Evolutionary conservation across 2,888 invertebrate genomes (phyloP).

Genomic region (Odontocolon sp.): DNA sequence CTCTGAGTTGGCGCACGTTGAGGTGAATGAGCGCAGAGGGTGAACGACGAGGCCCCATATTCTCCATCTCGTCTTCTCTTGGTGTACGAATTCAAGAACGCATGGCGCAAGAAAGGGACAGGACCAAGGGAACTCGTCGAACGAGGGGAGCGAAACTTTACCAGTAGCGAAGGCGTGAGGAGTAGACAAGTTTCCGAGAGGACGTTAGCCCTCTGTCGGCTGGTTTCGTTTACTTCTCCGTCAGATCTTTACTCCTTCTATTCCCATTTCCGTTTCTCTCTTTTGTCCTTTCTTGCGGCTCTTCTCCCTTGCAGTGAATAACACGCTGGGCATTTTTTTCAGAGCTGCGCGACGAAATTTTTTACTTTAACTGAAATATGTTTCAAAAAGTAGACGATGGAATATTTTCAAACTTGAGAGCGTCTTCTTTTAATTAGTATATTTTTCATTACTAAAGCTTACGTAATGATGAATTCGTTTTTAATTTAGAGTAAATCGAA

Average conservation of each 20-base stretch:
- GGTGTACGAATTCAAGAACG: background rate
- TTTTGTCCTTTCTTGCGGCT: conserved; percentile 31
- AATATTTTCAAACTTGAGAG: too few relatives aligned
- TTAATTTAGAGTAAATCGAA: too few relatives aligned
- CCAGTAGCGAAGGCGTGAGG: conserved; percentile 20
- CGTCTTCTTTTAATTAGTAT: too few relatives aligned
- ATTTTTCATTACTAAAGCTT: too few relatives aligned
- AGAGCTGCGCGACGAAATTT: too few relatives aligned
- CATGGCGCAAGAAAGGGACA: conserved; percentile 22
- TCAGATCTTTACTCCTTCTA: background rate
- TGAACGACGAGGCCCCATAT: conserved; percentile 36
- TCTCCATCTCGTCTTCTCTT: conserved; percentile 44
- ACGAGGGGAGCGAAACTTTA: conserved; percentile 35
- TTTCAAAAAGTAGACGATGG: too few relatives aligned
- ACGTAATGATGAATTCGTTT: too few relatives aligned
- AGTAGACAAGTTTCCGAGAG: conserved; percentile 42
- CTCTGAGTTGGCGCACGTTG: conserved; percentile 62
- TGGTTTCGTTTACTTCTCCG: conserved; percentile 40
- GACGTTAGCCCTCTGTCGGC: conserved; percentile 23
- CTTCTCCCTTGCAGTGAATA: conserved; percentile 43
- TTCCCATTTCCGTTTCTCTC: conserved; percentile 34
- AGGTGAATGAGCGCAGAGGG: conserved; percentile 30
- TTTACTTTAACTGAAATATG: too few relatives aligned
- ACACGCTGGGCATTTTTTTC: too few relatives aligned
- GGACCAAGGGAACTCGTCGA: conserved; percentile 32